These are phyloP conservation scores for Anolis apletophallus DNA, from an alignment of 2,797 vertebrate genomes.

Conservation along the genomic window DNA sequence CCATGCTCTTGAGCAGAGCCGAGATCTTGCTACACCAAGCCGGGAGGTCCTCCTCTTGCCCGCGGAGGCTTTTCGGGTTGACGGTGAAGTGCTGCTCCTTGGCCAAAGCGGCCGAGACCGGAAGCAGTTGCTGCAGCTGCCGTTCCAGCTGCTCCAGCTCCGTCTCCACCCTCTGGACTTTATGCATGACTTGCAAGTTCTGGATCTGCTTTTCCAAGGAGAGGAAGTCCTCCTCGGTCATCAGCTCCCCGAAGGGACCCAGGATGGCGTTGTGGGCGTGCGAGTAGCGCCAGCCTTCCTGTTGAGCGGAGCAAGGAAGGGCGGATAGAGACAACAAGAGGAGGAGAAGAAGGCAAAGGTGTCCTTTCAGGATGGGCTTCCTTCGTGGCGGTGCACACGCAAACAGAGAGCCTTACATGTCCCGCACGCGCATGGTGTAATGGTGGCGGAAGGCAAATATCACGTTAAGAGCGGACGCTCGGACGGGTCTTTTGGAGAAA, in stretches of 20 bases:
- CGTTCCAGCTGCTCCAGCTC: slow-evolving; percentile 85
- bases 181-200: slow-evolving; percentile 94
- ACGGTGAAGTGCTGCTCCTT: slow-evolving; percentile 85
- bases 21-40: slow-evolving; percentile 90
- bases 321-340: not conserved
- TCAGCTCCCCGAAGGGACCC: slow-evolving; percentile 91
- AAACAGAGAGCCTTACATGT: slow-evolving; percentile 85
- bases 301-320: too few species aligned
- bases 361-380: slow-evolving; percentile 80
- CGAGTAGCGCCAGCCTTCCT: slow-evolving; percentile 89
- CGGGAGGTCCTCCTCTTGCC: slow-evolving; percentile 86
- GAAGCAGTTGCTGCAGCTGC: slow-evolving; percentile 87
- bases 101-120: slow-evolving; percentile 81
- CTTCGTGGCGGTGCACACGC: slow-evolving; percentile 69
- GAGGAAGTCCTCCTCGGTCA: slow-evolving; percentile 91
- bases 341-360: slow-evolving; percentile 74
- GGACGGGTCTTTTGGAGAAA: too few species aligned
- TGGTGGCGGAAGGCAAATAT: slow-evolving; percentile 69
- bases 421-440: slow-evolving; percentile 90
- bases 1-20: slow-evolving; percentile 85
- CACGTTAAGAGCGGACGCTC: too few species aligned
- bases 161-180: slow-evolving; percentile 88
- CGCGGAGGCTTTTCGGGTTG: slow-evolving; percentile 88
- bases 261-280: slow-evolving; percentile 85
- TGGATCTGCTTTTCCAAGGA: slow-evolving; percentile 94